Percentiles rank a stretch among this genome's conserved stretches.
Conservation (phyloP, 2,888 invertebrate genomes). For the Leptinotarsa tumamoca region DNA sequence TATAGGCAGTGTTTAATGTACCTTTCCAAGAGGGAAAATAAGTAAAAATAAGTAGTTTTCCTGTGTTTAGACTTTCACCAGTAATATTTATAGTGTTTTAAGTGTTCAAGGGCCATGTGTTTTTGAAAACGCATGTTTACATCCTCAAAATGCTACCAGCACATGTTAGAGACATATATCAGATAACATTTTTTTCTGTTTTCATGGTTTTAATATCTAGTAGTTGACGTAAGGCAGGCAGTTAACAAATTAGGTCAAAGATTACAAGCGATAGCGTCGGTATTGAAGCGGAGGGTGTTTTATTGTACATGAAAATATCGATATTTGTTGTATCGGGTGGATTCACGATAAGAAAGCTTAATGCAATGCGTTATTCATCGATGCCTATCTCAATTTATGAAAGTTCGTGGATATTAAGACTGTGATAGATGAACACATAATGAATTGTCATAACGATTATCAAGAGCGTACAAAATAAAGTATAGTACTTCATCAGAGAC, state of each 20-base stretch:
- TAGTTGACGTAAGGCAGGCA: slow-evolving; percentile 11
- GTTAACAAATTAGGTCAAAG: slow-evolving; percentile 21
- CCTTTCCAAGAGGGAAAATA: slow-evolving; percentile 17
- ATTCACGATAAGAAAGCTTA: not conserved
- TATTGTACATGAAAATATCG: not conserved
- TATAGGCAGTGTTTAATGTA: slow-evolving; percentile 23
- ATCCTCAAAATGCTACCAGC: slow-evolving; percentile 19
- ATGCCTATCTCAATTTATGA: not conserved
- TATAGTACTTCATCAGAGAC: no score
- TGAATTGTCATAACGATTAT: no score
- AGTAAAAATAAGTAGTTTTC: slow-evolving; percentile 38
- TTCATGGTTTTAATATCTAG: slow-evolving; percentile 18
- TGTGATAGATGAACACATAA: no score
- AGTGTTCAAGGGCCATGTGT: slow-evolving; percentile 42
- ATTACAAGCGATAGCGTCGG: slow-evolving; percentile 2
- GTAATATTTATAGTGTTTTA: slow-evolving; percentile 42
- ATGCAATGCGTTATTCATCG: not conserved
- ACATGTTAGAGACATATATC: slow-evolving; percentile 20
- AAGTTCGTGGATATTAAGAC: not conserved
- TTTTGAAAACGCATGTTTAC: slow-evolving; percentile 28
- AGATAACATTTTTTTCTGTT: slow-evolving; percentile 27
- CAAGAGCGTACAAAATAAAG: no score
- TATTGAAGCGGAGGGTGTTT: slow-evolving; percentile 5
- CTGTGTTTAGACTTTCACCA: slow-evolving; percentile 40
- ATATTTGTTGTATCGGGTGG: not conserved